These are phyloP conservation scores for Vombatus ursinus DNA, from an alignment of 2,113 vertebrate genomes.

Conservation along the genomic window DNA sequence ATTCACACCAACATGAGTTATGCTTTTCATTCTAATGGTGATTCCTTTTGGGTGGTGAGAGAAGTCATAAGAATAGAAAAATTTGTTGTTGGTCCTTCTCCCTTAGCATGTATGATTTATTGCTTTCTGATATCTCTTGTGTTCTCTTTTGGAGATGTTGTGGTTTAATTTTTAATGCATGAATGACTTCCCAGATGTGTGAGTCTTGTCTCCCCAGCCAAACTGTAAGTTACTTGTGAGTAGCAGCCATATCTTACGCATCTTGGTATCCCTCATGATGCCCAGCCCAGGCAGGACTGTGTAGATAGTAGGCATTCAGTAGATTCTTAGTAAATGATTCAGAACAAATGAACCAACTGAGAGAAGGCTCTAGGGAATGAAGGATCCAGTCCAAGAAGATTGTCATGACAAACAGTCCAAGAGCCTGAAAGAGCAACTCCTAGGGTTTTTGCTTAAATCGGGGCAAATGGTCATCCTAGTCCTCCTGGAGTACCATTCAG, in stretches of 20 bases:
- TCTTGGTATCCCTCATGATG: neutral
- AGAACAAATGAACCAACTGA: neutral
- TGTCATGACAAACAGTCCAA: neutral
- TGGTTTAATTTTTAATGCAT: neutral
- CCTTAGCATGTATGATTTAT: neutral
- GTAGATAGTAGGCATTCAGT: neutral
- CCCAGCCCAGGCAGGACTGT: neutral
- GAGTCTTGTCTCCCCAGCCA: neutral
- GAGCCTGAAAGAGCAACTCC: neutral
- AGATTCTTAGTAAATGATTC: neutral
- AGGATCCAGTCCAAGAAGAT: neutral
- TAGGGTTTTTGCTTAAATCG: neutral
- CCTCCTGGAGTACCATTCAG: neutral
- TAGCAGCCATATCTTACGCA: neutral
- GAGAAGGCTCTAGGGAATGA: neutral
- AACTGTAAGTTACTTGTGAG: neutral
- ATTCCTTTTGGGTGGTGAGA: neutral
- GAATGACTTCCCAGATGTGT: neutral
- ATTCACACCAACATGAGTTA: neutral
- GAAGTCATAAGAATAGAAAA: neutral
- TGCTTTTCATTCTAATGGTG: neutral
- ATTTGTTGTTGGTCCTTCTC: neutral
- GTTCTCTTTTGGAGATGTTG: neutral
- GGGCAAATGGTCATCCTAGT: neutral
- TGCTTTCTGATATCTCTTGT: neutral